Evolutionary conservation across 2,888 invertebrate species (phyloP).

Genomic region (Lagria hirta): DNA sequence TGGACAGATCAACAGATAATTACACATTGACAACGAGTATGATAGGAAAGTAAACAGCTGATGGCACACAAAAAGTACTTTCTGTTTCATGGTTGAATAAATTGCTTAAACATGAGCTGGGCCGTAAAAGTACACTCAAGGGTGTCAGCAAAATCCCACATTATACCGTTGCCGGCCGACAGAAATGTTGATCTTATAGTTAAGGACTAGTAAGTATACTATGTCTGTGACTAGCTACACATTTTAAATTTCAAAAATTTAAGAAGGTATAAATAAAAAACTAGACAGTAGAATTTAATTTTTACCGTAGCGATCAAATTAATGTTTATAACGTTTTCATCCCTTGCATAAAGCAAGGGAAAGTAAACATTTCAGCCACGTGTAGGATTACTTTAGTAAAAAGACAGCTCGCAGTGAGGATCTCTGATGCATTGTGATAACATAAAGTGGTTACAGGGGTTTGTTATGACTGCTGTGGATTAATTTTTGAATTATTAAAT

Average conservation of each 20-base stretch:
- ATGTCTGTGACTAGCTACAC: too few species aligned
- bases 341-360: too few species aligned
- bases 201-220: too few species aligned
- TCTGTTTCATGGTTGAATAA: conserved; percentile 51
- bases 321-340: too few species aligned
- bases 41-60: conserved; percentile 45
- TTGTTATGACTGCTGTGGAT: conserved; percentile 48
- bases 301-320: too few species aligned
- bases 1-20: too few species aligned
- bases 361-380: conserved; percentile 41
- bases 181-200: conserved; percentile 23
- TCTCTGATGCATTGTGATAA: conserved; percentile 46
- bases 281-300: too few species aligned
- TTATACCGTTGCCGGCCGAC: conserved; percentile 30
- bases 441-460: conserved; percentile 47
- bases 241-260: too few species aligned
- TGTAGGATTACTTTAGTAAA: conserved; percentile 40
- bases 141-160: conserved; percentile 48
- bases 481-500: conserved; percentile 50
- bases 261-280: too few species aligned
- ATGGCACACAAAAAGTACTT: conserved; percentile 43
- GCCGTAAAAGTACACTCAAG: conserved; percentile 51
- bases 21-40: too few species aligned
- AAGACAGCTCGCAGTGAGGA: conserved; percentile 42
- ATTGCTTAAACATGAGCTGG: conserved; percentile 53